Conservation (phyloP, 2,113 vertebrate genomes). For the Dipodomys merriami region DNA sequence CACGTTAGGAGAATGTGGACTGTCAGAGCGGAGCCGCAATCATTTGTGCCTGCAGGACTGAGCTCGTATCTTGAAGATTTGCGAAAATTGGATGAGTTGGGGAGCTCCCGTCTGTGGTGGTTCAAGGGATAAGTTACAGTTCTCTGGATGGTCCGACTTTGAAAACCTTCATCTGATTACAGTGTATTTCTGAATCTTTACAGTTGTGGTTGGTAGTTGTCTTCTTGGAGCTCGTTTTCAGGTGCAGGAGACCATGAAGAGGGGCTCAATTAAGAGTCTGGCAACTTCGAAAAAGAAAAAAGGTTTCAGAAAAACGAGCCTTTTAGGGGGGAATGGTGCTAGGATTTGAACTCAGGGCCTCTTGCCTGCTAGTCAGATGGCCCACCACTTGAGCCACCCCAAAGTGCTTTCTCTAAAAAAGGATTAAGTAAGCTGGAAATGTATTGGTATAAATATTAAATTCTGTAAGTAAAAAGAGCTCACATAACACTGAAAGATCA, state of each 20-base stretch:
- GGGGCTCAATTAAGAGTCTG: neutral
- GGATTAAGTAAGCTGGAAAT: neutral
- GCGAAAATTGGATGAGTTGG: neutral
- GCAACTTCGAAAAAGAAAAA: neutral
- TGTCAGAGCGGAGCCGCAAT: neutral
- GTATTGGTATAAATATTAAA: neutral
- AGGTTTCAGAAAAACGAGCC: neutral
- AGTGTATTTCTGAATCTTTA: neutral
- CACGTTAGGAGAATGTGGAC: neutral
- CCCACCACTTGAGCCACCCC: no score
- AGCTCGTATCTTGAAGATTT: neutral
- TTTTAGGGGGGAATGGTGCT: neutral
- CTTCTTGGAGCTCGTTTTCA: neutral
- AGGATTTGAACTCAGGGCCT: no score
- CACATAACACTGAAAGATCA: neutral
- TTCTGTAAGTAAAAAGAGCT: neutral
- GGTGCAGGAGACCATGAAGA: neutral
- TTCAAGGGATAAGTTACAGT: neutral
- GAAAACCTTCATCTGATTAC: neutral
- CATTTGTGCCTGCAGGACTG: neutral
- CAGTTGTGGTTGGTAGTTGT: neutral
- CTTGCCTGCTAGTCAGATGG: no score
- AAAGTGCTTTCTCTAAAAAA: neutral
- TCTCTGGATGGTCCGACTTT: neutral
- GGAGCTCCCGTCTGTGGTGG: neutral